Base-by-base conservation (phyloP, 2,113 vertebrate genomes). In the Jaculus jaculus region DNA sequence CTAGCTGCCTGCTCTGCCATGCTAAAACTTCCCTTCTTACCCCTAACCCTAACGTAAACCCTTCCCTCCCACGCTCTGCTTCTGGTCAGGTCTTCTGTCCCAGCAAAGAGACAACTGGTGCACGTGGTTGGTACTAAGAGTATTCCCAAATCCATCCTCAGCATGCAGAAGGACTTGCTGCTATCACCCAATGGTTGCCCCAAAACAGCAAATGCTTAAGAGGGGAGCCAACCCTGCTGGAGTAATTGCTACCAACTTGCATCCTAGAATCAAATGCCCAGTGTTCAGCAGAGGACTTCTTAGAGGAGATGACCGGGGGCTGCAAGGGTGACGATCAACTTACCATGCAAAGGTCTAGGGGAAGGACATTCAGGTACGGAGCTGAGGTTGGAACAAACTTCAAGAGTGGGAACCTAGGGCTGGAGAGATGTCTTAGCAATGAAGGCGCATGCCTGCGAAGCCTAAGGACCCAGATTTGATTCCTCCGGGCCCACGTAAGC, bases 201-300 rank as follows among this genome's bases (percentile, higher is more conserved):
- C 47, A 71, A 65, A 77, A 39, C 32, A 23, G 37, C 18, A 71
- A 37, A 58, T 24, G 24, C 7, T 58, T 51, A 24, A 13, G 3
- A 3, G 2, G 1, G 26, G 61, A n/a, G 21, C 1, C 13, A 24
- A 3, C 3, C 65, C 47, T 61, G 32, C n/a, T 15, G 17, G 15
- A 34, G 78, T 65, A 18, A 4, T 8, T 24, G 65, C 69, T 54
- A 42, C 26, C 37, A 32, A 15, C 12, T 34, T 24, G 11, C 24
- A 10, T 8, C 42, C 42, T 39, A 85, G 32, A 23, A 74, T 17
- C 73, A n/a, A 26, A n/a, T n/a, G n/a, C n/a, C n/a, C n/a, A n/a
- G n/a, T n/a, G n/a, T n/a, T n/a, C n/a, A n/a, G n/a, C n/a, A n/a
- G n/a, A n/a, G n/a, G n/a, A n/a, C n/a, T n/a, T n/a, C n/a, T n/a